phyloP scores from a whole-genome alignment of 2,888 invertebrate genomes.

The Philopedon plagiatum region DNA sequence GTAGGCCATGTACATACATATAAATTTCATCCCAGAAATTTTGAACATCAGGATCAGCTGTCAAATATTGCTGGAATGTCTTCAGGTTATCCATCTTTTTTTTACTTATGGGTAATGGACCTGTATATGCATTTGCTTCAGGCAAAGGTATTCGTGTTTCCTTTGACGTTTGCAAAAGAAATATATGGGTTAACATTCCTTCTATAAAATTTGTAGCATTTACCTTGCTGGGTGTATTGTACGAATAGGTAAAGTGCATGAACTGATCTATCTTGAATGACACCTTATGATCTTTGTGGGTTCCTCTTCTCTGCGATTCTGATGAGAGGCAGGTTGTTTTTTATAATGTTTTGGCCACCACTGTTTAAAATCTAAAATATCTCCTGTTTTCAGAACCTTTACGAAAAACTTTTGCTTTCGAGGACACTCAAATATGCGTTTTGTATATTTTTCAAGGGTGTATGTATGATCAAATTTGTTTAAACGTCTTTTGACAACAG shows the following conservation, averaged over 20 bases:
- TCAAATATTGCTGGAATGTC: slow-evolving; percentile 10
- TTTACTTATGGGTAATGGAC: slow-evolving; percentile 15
- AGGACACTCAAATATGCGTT: slow-evolving; percentile 14
- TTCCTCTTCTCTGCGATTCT: too few relatives aligned
- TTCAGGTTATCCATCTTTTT: slow-evolving; percentile 1
- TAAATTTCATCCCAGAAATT: slow-evolving; percentile 6
- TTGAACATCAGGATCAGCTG: slow-evolving; percentile 3
- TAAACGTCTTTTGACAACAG: slow-evolving; percentile 3
- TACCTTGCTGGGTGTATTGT: background rate
- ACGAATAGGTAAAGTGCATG: background rate
- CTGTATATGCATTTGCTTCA: slow-evolving; percentile 10
- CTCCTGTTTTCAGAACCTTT: slow-evolving; percentile 5
- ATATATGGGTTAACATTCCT: slow-evolving; percentile 14
- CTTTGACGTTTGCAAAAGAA: slow-evolving; percentile 13
- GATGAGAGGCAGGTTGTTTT: too few relatives aligned
- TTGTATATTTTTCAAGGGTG: background rate
- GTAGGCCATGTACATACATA: slow-evolving; percentile 2
- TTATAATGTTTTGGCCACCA: slow-evolving; percentile 14
- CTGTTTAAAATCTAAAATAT: slow-evolving; percentile 14
- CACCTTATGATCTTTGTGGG: too few relatives aligned
- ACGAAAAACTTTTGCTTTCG: slow-evolving; percentile 17
- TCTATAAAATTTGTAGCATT: slow-evolving; percentile 9
- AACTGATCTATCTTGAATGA: too few relatives aligned
- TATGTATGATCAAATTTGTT: slow-evolving; percentile 17
- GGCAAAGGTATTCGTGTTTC: too few relatives aligned